Evolutionary conservation across 30 jellyfish, hydroid and myxozoan genomes (phyloP), one percentile per base, ranked within the genome.

Genomic region (Mastigias papua): DNA sequence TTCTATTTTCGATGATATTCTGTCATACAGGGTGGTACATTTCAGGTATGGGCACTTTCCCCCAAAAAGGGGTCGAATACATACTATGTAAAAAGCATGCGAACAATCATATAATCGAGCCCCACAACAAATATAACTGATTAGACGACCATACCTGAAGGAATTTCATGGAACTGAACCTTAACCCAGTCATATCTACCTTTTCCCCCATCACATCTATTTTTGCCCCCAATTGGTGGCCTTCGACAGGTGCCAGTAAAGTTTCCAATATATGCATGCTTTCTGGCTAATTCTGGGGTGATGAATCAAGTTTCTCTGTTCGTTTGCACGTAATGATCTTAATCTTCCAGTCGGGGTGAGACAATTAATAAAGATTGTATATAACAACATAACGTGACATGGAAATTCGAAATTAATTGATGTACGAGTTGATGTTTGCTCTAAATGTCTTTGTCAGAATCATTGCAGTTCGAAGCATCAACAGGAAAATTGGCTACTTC

Each of bases 251-350:
- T 76, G 48, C 76, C 58, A 31, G 87, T 48, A 48, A 76, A 76
- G 87, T 72, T 76, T 22, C 60, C 86, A 26, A 76, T 46, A 23
- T 2, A 76, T 34, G 58, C 31, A 76, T 48, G 48, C 9, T 76
- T 48, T 48, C 76, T 76, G 76, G 87, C 48, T 21, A 76, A n/a
- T 76, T 76, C 87, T 76, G 48, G 51, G 74, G 87, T 76, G 76
- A 37, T 15, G 87, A 60, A 33, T 35, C 54, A 64, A 46, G 42
- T n/a, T 60, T 79, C 33, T 13, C 26, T 15, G 33, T 15, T 37
- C 46, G 15, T 22, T 71, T 71, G 31, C 33, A 20, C 26, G 60
- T 16, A 27, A 76, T 48, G 80, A 78, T 31, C 57, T 23, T 34
- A 31, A n/a, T 4, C 54, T 15, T 42, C 54, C 54, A 42, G 13